Evolutionary conservation across 1,140 invertebrate genomes (phyloP).

Genomic region (Conus betulinus): DNA sequence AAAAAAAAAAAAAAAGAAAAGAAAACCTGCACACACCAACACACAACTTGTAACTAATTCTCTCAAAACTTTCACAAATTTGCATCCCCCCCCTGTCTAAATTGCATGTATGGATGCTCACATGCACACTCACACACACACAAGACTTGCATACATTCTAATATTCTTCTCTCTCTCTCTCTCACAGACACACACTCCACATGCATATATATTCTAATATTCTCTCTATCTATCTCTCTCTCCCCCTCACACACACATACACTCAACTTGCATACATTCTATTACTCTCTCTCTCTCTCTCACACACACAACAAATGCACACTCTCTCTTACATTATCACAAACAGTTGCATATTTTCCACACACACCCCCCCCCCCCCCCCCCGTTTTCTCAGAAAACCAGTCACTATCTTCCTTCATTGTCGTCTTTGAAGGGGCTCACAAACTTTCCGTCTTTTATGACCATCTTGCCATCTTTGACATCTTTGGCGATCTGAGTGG

Average conservation of each 20-base stretch:
- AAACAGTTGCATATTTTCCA: too few species aligned
- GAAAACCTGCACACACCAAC: too few species aligned
- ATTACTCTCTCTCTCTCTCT: neutral
- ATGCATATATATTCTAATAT: too few species aligned
- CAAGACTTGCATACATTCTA: neutral
- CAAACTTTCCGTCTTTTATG: slow-evolving; percentile 23
- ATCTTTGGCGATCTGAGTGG: slow-evolving; percentile 86
- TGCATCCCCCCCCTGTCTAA: too few species aligned
- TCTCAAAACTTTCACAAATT: too few species aligned
- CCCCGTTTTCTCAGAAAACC: too few species aligned
- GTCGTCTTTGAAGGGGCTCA: neutral
- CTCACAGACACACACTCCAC: neutral
- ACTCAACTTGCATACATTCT: neutral
- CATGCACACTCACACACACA: neutral
- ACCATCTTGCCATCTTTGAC: slow-evolving; percentile 80
- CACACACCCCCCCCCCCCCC: too few species aligned
- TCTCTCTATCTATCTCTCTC: too few species aligned
- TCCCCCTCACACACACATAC: neutral
- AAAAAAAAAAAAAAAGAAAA: too few species aligned
- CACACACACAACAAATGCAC: neutral
- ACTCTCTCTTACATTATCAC: too few species aligned
- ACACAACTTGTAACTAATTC: too few species aligned
- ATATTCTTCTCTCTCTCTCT: too few species aligned
- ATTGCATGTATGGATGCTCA: neutral
- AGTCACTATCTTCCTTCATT: neutral